These are phyloP conservation scores for Mormyrus hasselquistii DNA, from an alignment of 2,797 vertebrate genomes.

Conservation along the genomic window DNA sequence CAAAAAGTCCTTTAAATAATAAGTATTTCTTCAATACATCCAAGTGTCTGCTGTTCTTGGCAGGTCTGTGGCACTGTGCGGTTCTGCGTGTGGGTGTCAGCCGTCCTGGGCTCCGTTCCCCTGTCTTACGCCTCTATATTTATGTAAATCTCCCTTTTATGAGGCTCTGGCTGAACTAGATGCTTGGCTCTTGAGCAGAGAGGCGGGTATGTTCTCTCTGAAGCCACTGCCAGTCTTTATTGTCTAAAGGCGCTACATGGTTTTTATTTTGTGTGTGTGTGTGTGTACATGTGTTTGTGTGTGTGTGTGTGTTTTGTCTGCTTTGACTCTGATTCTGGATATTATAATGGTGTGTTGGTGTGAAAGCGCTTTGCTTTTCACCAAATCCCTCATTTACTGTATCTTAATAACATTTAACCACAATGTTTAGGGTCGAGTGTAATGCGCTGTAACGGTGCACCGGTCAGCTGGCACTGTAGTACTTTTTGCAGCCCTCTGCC, in stretches of 20 bases:
- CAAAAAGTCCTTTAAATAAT: slow-evolving; percentile 4
- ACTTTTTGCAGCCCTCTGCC: not conserved
- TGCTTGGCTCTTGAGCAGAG: not conserved
- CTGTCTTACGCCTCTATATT: slow-evolving; percentile 14
- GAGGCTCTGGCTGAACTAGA: not conserved
- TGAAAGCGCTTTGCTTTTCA: not conserved
- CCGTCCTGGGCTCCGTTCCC: not conserved
- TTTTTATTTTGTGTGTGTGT: not conserved
- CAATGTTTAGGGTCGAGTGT: not conserved
- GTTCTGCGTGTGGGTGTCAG: slow-evolving; percentile 18
- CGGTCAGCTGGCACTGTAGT: not conserved
- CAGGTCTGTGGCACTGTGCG: not conserved
- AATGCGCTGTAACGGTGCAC: not conserved
- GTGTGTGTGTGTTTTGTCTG: not conserved
- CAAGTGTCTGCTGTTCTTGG: slow-evolving; percentile 14
- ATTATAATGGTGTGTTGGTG: not conserved
- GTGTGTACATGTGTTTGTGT: not conserved
- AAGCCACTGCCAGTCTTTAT: not conserved
- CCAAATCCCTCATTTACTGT: not conserved
- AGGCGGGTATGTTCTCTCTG: not conserved
- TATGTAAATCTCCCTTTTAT: slow-evolving; percentile 20
- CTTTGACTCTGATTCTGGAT: not conserved
- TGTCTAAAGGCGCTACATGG: not conserved
- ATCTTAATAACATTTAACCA: not conserved
- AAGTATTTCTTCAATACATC: slow-evolving; percentile 2